phyloP scores from a whole-genome alignment of 2,888 invertebrate genomes.

The Timema cristinae region DNA sequence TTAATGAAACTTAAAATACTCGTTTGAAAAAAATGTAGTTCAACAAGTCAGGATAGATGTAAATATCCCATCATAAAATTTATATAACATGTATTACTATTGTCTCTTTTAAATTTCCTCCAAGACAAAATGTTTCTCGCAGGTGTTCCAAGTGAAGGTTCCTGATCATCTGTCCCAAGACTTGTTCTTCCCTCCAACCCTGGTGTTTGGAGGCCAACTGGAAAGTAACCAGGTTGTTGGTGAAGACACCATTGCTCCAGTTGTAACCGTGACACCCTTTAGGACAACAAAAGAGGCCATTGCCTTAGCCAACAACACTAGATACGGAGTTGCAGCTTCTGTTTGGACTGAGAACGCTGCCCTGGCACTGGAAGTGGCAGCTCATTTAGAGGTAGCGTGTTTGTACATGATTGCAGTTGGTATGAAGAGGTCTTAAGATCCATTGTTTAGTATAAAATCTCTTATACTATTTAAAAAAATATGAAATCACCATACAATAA shows the following conservation, averaged over 20 bases:
- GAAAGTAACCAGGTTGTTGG: conserved; percentile 41
- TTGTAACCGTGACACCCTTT: conserved; percentile 48
- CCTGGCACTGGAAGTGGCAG: conserved; percentile 51
- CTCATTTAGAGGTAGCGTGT: conserved; percentile 44
- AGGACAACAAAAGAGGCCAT: conserved; percentile 55
- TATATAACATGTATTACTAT: background rate
- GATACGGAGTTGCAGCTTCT: conserved; percentile 50
- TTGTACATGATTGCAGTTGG: too few relatives aligned
- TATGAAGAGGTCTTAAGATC: too few relatives aligned
- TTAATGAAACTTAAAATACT: too few relatives aligned
- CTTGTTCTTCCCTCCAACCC: conserved; percentile 44
- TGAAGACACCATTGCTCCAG: conserved; percentile 47
- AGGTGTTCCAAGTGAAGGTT: conserved; percentile 22
- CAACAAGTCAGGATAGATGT: too few relatives aligned
- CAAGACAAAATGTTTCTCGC: background rate
- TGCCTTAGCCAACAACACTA: conserved; percentile 51
- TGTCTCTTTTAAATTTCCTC: background rate
- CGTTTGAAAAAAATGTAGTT: too few relatives aligned
- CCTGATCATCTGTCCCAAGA: conserved; percentile 32
- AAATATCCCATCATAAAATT: too few relatives aligned
- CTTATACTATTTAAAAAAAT: too few relatives aligned
- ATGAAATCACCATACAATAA: too few relatives aligned
- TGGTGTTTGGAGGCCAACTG: conserved; percentile 44
- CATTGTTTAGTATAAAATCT: too few relatives aligned
- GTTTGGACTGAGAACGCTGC: conserved; percentile 55